Evolutionary conservation across 2,888 invertebrate genomes (phyloP).

Genomic region (Pyralis farinalis): DNA sequence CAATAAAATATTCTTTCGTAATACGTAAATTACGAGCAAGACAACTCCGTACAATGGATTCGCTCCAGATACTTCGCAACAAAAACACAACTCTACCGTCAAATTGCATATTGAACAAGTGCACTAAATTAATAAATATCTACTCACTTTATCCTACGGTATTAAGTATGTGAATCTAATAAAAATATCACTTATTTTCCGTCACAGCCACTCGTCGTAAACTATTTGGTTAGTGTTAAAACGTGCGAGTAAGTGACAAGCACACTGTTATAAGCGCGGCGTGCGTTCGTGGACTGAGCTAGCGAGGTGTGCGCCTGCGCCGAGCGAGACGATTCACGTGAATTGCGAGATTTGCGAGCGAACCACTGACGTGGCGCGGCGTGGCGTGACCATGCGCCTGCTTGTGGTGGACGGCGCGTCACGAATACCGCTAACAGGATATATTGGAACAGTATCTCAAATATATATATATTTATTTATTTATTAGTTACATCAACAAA

Average conservation of each 20-base stretch:
- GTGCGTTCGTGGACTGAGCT: slow-evolving; percentile 55
- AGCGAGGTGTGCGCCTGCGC: no score
- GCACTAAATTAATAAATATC: no score
- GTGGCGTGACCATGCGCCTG: no score
- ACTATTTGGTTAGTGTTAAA: not conserved
- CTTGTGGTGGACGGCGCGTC: no score
- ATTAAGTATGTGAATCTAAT: slow-evolving; percentile 31
- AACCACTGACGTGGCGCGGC: slow-evolving; percentile 12
- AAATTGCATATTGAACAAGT: no score
- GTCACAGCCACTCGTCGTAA: slow-evolving; percentile 47
- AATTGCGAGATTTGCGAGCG: slow-evolving; percentile 9
- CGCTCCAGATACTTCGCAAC: not conserved
- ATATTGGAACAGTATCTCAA: no score
- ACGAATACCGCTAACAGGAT: no score
- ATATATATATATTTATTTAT: no score
- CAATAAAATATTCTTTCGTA: not conserved
- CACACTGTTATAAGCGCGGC: slow-evolving; percentile 40
- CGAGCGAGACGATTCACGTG: no score
- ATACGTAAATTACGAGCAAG: no score
- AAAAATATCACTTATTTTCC: slow-evolving; percentile 47
- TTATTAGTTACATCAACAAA: no score
- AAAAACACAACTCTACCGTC: not conserved
- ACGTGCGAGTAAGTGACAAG: slow-evolving; percentile 12
- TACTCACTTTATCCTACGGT: slow-evolving; percentile 9
- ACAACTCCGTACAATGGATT: no score